Evolutionary conservation across 1,140 invertebrate genomes (phyloP).

Genomic region (Anagrus nilaparvatae): DNA sequence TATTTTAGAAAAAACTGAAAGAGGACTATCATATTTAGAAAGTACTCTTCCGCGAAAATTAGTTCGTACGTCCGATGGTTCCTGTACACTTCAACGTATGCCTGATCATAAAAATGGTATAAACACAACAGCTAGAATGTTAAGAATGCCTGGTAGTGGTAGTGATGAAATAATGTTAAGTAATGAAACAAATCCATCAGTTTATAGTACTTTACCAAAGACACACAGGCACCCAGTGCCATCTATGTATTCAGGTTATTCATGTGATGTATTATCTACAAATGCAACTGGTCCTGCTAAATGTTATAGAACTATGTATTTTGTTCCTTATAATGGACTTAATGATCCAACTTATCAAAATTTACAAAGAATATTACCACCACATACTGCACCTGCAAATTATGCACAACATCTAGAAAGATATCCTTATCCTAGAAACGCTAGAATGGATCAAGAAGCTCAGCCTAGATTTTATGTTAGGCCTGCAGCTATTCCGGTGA

Average conservation of each 20-base stretch:
- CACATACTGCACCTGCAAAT: conserved; percentile 32
- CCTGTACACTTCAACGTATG: too few relatives aligned
- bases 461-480: conserved; percentile 24
- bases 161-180: conserved; percentile 19
- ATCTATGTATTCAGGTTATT: conserved; percentile 23
- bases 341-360: conserved; percentile 39
- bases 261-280: conserved; percentile 16
- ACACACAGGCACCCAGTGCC: conserved; percentile 22
- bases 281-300: conserved; percentile 26
- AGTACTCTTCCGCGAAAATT: conserved; percentile 23
- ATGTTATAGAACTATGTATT: conserved; percentile 53
- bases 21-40: conserved; percentile 27
- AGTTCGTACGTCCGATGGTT: conserved; percentile 9
- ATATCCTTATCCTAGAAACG: conserved; percentile 33
- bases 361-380: conserved; percentile 35
- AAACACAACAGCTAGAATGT: conserved; percentile 19
- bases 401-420: conserved; percentile 37
- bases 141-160: conserved; percentile 24
- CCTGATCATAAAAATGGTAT: not conserved
- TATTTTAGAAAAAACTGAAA: too few relatives aligned
- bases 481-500: conserved; percentile 13
- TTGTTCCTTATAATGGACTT: conserved; percentile 59
- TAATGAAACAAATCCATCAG: conserved; percentile 21
- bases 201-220: conserved; percentile 19
- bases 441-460: conserved; percentile 19